phyloP scores from a whole-genome alignment of 2,113 vertebrate species.

The Siphamia tubifer region DNA sequence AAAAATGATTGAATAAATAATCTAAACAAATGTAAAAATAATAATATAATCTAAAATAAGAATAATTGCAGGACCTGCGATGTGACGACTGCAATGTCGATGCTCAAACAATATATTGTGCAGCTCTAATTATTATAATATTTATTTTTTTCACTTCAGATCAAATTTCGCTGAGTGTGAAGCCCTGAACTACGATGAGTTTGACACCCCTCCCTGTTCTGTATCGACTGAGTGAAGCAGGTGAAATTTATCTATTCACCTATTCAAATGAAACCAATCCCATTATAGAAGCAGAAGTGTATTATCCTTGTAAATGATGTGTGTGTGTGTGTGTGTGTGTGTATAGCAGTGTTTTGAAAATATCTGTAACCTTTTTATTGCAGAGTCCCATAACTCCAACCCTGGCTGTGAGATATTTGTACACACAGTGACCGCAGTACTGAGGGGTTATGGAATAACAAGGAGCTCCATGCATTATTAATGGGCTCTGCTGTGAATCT shows the following conservation, averaged over 20 bases:
- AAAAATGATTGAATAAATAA: no score
- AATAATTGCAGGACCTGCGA: no score
- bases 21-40: no score
- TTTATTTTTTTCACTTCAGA: no score
- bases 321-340: conserved; percentile 57
- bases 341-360: conserved; percentile 72
- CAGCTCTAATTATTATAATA: no score
- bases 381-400: conserved; percentile 73
- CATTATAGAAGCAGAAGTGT: conserved; percentile 31
- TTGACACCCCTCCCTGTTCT: no score
- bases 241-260: conserved; percentile 46
- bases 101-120: no score
- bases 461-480: conserved; percentile 89
- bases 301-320: conserved; percentile 65
- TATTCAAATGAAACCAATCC: conserved; percentile 45
- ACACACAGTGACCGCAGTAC: conserved; percentile 87
- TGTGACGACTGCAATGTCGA: no score
- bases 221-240: conserved; percentile 10
- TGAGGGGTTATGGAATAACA: conserved; percentile 88
- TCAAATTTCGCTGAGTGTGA: no score
- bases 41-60: no score
- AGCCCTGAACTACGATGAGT: no score
- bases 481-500: conserved; percentile 84
- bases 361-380: conserved; percentile 76
- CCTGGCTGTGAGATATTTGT: conserved; percentile 91